Evolutionary conservation across 2,113 vertebrate species (phyloP).

Genomic region (Rhynchopsitta pachyrhyncha): DNA sequence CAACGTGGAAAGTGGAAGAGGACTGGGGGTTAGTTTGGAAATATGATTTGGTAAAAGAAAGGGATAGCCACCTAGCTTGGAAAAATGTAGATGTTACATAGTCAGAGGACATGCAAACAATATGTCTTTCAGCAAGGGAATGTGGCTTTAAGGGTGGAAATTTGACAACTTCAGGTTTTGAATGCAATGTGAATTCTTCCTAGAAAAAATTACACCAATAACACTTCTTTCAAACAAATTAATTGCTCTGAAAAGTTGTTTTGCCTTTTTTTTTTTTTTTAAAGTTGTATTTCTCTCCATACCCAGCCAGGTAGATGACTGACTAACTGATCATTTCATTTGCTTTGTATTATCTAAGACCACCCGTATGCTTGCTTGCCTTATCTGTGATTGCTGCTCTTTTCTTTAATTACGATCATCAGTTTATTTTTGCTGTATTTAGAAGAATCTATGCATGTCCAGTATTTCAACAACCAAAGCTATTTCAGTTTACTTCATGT

Average conservation of each 20-base stretch:
- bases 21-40: not conserved
- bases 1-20: not conserved
- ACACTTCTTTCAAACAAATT: not conserved
- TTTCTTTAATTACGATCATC: not conserved
- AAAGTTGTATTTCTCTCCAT: not conserved
- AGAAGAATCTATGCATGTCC: not conserved
- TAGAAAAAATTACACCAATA: not conserved
- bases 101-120: not conserved
- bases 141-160: not conserved
- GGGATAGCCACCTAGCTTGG: not conserved
- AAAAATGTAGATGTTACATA: not conserved
- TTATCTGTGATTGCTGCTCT: not conserved
- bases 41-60: not conserved
- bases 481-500: not conserved
- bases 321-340: not conserved
- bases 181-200: not conserved
- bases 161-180: not conserved
- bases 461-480: not conserved
- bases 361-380: not conserved
- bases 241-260: not conserved
- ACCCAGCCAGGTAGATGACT: not conserved
- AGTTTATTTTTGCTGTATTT: not conserved
- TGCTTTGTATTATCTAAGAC: not conserved
- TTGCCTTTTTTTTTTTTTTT: not conserved
- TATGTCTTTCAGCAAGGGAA: not conserved